phyloP scores from a whole-genome alignment of 2,888 invertebrate species.

The Hirtodrosophila trivittata region DNA sequence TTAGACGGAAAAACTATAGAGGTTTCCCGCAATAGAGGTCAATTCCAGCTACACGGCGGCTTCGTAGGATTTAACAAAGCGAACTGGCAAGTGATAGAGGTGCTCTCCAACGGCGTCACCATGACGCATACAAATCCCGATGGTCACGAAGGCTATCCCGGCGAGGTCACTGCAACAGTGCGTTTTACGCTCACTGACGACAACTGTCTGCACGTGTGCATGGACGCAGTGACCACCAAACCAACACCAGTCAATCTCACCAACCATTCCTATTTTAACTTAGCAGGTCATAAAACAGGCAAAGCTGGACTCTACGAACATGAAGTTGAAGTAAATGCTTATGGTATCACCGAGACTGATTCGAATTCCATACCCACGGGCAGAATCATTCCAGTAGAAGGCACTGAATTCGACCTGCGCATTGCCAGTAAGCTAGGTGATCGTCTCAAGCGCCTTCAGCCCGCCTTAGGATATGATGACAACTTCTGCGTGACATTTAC shows the following conservation, averaged over 20 bases:
- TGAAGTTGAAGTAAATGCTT: conserved; percentile 89
- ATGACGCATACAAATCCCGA: conserved; percentile 91
- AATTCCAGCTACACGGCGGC: conserved; percentile 93
- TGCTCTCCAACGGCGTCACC: conserved; percentile 84
- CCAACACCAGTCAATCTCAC: conserved; percentile 94
- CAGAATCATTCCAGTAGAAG: conserved; percentile 87
- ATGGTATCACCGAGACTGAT: conserved; percentile 90
- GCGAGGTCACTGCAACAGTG: conserved; percentile 89
- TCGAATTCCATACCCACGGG: conserved; percentile 90
- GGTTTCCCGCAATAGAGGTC: conserved; percentile 89
- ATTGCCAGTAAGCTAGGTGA: conserved; percentile 87
- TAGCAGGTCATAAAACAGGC: conserved; percentile 92
- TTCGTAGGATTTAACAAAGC: conserved; percentile 92
- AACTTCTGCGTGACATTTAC: conserved; percentile 89
- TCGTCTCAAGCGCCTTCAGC: conserved; percentile 87
- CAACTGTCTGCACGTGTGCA: conserved; percentile 90
- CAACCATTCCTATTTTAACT: conserved; percentile 95
- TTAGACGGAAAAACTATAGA: conserved; percentile 88
- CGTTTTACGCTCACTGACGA: conserved; percentile 89
- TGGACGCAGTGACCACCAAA: conserved; percentile 90
- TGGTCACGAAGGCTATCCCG: conserved; percentile 95
- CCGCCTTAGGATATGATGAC: conserved; percentile 90
- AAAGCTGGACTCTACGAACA: conserved; percentile 88
- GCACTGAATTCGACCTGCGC: conserved; percentile 90
- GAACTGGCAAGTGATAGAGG: conserved; percentile 86